Conservation (phyloP, 1,140 invertebrate species). For the Procambarus virginalis region DNA sequence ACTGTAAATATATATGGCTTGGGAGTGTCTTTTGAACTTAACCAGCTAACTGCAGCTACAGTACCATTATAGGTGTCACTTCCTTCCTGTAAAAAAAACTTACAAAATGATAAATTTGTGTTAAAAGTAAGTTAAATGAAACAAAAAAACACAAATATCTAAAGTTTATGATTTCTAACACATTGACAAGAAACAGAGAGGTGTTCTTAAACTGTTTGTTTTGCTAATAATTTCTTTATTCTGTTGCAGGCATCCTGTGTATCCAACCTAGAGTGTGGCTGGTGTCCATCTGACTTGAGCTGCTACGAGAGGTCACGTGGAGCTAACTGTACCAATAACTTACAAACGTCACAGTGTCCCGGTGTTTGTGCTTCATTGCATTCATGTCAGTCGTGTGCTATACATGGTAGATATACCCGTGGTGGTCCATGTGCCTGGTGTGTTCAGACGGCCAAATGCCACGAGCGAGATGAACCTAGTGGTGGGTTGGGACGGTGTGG, state of each 20-base stretch:
- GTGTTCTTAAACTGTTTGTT: too few relatives aligned
- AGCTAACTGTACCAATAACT: constrained; percentile 89
- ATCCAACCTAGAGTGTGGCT: constrained; percentile 93
- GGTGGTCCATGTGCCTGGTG: constrained; percentile 89
- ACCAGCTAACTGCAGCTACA: too few relatives aligned
- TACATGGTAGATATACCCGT: constrained; percentile 74
- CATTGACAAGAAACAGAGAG: too few relatives aligned
- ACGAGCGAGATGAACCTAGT: constrained; percentile 84
- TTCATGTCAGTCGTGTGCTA: constrained; percentile 90
- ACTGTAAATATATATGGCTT: too few relatives aligned
- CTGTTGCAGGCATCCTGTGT: constrained; percentile 77
- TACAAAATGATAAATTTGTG: too few relatives aligned
- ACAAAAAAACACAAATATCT: too few relatives aligned
- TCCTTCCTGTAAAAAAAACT: too few relatives aligned
- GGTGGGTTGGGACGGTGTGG: constrained; percentile 80
- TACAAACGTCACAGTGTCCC: constrained; percentile 89
- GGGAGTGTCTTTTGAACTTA: too few relatives aligned
- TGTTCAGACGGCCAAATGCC: constrained; percentile 92
- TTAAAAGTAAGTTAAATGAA: background rate
- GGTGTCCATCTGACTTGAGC: constrained; percentile 89
- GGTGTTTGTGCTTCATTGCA: constrained; percentile 90
- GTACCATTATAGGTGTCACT: too few relatives aligned
- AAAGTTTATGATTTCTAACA: too few relatives aligned
- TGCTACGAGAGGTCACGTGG: constrained; percentile 89
- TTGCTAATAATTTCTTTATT: background rate